Evolutionary conservation across 2,113 vertebrate genomes (phyloP), one percentile per base, ranked within the genome.

Genomic region (Sander vitreus): DNA sequence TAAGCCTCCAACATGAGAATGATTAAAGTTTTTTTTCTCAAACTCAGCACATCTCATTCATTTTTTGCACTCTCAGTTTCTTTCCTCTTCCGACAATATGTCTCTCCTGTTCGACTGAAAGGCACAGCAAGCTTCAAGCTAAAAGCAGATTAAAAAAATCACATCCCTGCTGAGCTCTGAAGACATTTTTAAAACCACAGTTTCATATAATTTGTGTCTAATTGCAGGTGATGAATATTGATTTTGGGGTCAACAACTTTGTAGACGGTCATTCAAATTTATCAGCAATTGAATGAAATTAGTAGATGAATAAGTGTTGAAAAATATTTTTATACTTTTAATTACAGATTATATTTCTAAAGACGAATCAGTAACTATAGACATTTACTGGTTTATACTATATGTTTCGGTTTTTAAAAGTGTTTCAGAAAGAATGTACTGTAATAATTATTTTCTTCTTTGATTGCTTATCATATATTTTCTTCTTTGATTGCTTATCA

Each of bases 1-100:
- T 80, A 53, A 79, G 54, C 53, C 50, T 81, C 55, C 66, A 67
- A 70, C 77, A 77, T 36, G 19, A 55, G 78, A 58, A 47, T 83
- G 73, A 82, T 81, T 77, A 36, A 71, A 72, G 27, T 57, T 83
- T 23, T 83, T 23, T 72, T 72, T 78, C 55, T 84, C 62, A 59
- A 77, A 73, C 25, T 83, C 63, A 64, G 78, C 45, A 36, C 73
- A 72, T 79, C 71, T 78, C 60, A 72, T 89, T 78, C 85, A 21
- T 59, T 72, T 51, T 78, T 71, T 62, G 53, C 25, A 33, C 23
- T 77, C 69, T 75, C 62, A 81, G 50, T 84, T 60, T 53, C 55
- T 76, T 50, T 68, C n/a, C 39, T 78, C 53, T 74, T 69, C 60
- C 11, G 53, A 83, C 33, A 80, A 43, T 81, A 60, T 81, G 50